Evolutionary conservation across 2,888 invertebrate species (phyloP), one percentile per base, ranked within the genome.

Genomic region (Choreutis nemorana): DNA sequence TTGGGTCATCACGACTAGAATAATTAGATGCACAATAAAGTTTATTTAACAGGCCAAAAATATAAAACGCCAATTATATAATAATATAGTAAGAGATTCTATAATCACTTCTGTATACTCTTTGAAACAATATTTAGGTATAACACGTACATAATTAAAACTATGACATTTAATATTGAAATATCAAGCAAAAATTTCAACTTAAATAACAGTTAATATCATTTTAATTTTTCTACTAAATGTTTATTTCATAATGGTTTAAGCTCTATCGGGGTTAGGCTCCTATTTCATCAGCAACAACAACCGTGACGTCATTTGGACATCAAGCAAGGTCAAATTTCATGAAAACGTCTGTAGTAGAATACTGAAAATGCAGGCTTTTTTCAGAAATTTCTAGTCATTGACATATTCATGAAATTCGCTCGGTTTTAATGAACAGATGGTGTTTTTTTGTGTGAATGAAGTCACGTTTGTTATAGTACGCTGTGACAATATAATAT

Each of bases 201-300:
- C 67, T 68, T 46, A 72, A 77, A 77, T 73, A 65, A 59, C 61
- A 67, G 73, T 75, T 75, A 75, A 75, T 75, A 75, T 59, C 54
- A 55, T 66, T 59, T 59, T 64, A 60, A 66, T 70, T 70, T 51
- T 61, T 56, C 67, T 75, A 73, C 64, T 68, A 73, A 70, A 75
- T 70, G 67, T 68, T 71, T 72, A 66, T 66, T 55, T 64, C 63
- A 53, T 62, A 67, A 65, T 52, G 61, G 55, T 46, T 55, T 75
- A 77, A 78, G 77, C 78, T 78, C 63, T 77, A 75, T 61, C 53
- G 53, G 60, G n/a, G 55, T 75, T 77, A 78, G 77, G 77, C 77
- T 75, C 65, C 55, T 52, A 55, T 56, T 58, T 50, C 45, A 42
- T 64, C 65, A 58, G 60, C 63, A 66, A 62, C 45, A 51, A 63